Percentiles rank a stretch among this genome's conserved stretches.
Conservation (phyloP, 2,888 invertebrate genomes). For the Zygaena filipendulae region DNA sequence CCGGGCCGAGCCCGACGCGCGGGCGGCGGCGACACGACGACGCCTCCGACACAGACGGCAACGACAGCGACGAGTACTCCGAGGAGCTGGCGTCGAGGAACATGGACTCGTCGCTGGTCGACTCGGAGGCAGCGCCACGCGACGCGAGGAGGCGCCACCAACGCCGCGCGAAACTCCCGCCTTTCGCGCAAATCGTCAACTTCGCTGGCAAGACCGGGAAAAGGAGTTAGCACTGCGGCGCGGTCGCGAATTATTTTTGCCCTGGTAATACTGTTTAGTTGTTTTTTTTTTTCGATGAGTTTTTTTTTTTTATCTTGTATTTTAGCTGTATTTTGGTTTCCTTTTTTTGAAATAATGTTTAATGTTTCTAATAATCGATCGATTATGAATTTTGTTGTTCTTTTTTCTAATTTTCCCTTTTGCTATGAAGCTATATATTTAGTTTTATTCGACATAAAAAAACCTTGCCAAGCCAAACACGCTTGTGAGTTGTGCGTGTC, state of each 20-base stretch:
- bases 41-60: slow-evolving; percentile 37
- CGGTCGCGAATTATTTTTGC: slow-evolving; percentile 18
- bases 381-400: no score
- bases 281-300: slow-evolving; percentile 15
- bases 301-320: no score
- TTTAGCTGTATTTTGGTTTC: no score
- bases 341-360: no score
- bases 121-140: slow-evolving; percentile 42
- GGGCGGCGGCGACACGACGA: slow-evolving; percentile 32
- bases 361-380: no score
- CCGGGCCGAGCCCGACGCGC: slow-evolving; percentile 26
- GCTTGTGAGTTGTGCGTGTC: no score
- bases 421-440: no score
- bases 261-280: slow-evolving; percentile 20
- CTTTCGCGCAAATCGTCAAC: slow-evolving; percentile 49
- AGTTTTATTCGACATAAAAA: no score
- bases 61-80: slow-evolving; percentile 40
- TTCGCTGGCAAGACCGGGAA: slow-evolving; percentile 50
- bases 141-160: slow-evolving; percentile 35
- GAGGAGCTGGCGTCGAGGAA: slow-evolving; percentile 43
- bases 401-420: no score
- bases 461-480: no score
- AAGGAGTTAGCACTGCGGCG: slow-evolving; percentile 32
- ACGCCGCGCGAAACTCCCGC: slow-evolving; percentile 41
- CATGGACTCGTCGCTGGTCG: slow-evolving; percentile 37